phyloP scores from a whole-genome alignment of 2,113 vertebrate species.

The Dipodomys merriami region DNA sequence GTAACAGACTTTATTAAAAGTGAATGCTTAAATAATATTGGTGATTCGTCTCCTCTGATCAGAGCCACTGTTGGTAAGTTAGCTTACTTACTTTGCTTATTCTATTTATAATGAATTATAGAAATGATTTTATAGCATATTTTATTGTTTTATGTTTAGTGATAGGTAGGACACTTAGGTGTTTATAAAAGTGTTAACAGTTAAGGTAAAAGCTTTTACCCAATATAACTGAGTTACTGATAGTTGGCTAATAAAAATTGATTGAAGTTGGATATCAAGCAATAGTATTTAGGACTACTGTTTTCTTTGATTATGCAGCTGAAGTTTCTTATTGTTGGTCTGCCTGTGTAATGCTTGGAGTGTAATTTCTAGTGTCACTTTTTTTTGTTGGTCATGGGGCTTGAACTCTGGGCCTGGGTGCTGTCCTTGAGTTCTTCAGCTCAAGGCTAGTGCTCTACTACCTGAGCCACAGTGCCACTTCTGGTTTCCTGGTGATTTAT shows the following conservation, averaged over 20 bases:
- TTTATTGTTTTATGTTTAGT: background rate
- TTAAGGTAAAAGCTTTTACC: background rate
- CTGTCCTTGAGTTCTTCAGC: too few species aligned
- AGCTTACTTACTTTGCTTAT: background rate
- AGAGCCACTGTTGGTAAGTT: slow-evolving; percentile 97
- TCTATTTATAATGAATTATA: background rate
- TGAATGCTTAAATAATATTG: slow-evolving; percentile 97
- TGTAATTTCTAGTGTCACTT: background rate
- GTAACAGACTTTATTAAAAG: slow-evolving; percentile 98
- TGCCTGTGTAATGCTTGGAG: background rate
- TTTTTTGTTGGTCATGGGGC: background rate
- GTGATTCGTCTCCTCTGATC: slow-evolving; percentile 97
- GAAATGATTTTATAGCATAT: background rate
- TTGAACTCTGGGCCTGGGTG: too few species aligned
- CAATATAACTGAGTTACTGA: background rate
- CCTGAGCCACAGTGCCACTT: too few species aligned
- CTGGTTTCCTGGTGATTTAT: too few species aligned
- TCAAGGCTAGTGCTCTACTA: too few species aligned
- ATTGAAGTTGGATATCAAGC: background rate
- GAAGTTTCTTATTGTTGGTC: background rate
- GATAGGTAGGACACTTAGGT: background rate
- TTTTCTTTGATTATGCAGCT: background rate
- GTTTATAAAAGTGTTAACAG: background rate
- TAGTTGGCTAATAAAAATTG: background rate
- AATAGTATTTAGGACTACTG: background rate